Evolutionary conservation across 2,113 vertebrate genomes (phyloP), one percentile per base, ranked within the genome.

Genomic region (Sinocyclocheilus anophthalmus): DNA sequence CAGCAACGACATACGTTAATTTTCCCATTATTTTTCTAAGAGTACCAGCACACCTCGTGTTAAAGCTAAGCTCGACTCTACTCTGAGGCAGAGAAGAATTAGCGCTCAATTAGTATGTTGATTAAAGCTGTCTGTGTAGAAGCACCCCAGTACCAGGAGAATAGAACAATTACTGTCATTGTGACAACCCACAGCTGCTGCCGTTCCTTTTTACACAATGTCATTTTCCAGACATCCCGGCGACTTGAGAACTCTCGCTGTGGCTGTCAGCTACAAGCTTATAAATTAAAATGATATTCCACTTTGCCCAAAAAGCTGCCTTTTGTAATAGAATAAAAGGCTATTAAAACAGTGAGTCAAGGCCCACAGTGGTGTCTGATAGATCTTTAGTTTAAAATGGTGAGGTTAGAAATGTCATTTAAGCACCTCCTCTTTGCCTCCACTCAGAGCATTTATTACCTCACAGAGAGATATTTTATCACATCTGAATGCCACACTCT

Each of bases 101-200:
- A 87, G 70, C 10, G 33, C 6, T n/a, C 80, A 90, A 87, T 85
- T 90, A 85, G 85, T 50, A 70, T 63, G 76, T 88, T 80, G 42
- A 85, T 69, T 18, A 83, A 87, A 82, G 77, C 78, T 80, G 50
- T 81, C 24, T 24, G 14, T 67, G 67, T 65, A 30, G 30, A 83
- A 84, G 26, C 86, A 81, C 59, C 65, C 50, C 76, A 50, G 20
- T 45, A 26, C 2, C 33, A 81, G 24, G 30, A n/a, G 50, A 39
- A 61, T 18, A 65, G 37, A 76, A 8, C 85, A 75, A 84, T 76
- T 83, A 24, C 70, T 42, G 75, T 86, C 78, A 78, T 81, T 76
- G 81, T 84, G 77, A 84, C 76, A 87, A 88, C 59, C 30, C 37
- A 80, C 45, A 80, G 73, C 82, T 73, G 61, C 33, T 55, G 45